phyloP scores from a whole-genome alignment of 2,888 invertebrate genomes.

The Cancer borealis region DNA sequence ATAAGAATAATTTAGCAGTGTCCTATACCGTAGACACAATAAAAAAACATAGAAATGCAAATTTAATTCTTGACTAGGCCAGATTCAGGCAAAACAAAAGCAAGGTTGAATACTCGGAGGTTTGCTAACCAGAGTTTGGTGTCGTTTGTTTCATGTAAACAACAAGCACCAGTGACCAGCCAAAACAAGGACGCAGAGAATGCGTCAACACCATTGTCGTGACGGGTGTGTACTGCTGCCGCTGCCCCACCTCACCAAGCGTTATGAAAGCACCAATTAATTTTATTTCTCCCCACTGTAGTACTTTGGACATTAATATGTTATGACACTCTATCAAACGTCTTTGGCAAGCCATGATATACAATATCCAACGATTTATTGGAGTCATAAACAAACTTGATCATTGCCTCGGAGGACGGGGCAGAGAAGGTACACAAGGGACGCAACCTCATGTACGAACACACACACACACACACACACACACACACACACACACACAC shows the following conservation, averaged over 20 bases:
- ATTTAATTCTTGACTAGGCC: too few relatives aligned
- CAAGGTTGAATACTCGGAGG: too few relatives aligned
- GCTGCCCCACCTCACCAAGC: background rate
- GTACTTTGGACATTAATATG: background rate
- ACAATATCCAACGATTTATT: background rate
- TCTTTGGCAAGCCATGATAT: background rate
- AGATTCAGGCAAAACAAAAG: too few relatives aligned
- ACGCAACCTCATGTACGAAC: background rate
- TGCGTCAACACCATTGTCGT: background rate
- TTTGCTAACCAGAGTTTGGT: too few relatives aligned
- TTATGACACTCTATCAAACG: background rate
- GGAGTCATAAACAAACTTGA: background rate
- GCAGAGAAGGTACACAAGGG: background rate
- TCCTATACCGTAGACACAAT: too few relatives aligned
- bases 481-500: slow-evolving; percentile 1
- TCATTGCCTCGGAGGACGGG: background rate
- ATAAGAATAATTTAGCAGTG: too few relatives aligned
- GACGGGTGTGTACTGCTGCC: too few relatives aligned
- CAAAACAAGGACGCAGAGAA: too few relatives aligned
- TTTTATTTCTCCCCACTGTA: background rate
- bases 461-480: slow-evolving; percentile 1
- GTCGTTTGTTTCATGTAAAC: too few relatives aligned
- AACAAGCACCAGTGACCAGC: too few relatives aligned
- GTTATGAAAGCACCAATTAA: background rate
- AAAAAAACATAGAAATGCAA: too few relatives aligned